Evolutionary conservation across 2,888 invertebrate genomes (phyloP).

Genomic region (Anorthoa munda): DNA sequence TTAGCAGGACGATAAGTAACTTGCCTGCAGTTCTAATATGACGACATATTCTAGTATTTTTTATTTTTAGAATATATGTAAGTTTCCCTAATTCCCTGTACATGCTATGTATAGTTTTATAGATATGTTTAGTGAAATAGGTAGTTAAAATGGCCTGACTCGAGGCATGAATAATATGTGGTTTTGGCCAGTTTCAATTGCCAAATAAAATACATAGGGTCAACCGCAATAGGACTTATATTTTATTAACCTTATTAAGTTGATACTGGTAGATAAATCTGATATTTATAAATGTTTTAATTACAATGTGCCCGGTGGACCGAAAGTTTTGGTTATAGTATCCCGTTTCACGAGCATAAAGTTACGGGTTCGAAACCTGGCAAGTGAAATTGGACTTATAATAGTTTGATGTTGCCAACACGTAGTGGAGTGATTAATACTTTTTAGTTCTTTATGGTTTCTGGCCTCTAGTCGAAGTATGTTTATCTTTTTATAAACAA

Average conservation of each 20-base stretch:
- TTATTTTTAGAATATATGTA: neutral
- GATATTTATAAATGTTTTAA: neutral
- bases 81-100: neutral
- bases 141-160: no score
- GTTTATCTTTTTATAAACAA: neutral
- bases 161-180: neutral
- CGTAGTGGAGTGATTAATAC: neutral
- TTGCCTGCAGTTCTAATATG: neutral
- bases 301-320: neutral
- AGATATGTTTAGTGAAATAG: neutral
- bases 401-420: neutral
- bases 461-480: neutral
- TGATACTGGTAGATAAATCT: no score
- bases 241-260: neutral
- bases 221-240: neutral
- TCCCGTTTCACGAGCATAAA: neutral
- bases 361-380: neutral
- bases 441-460: neutral
- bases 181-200: neutral
- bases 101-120: neutral
- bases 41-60: neutral
- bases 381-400: neutral
- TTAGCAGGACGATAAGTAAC: neutral
- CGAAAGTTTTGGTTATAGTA: neutral
- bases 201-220: constrained; percentile 5